Conservation (phyloP, 1,140 invertebrate genomes). For the Drepana arcuata region DNA sequence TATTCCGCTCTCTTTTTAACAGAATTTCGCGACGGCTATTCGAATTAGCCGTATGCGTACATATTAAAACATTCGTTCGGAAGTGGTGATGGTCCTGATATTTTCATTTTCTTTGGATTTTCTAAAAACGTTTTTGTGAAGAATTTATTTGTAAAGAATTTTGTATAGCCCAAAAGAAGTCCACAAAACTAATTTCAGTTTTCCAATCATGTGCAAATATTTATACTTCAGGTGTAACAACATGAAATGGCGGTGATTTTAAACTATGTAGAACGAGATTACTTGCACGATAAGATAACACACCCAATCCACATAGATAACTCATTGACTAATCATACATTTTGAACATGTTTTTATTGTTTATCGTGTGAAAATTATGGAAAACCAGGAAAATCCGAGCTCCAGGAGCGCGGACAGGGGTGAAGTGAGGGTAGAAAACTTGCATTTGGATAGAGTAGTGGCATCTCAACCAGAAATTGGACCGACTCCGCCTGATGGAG, state of each 20-base stretch:
- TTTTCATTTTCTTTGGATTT: too few relatives aligned
- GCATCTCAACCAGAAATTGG: constrained; percentile 77
- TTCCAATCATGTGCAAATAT: too few relatives aligned
- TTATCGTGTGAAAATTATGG: constrained; percentile 45
- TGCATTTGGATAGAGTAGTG: constrained; percentile 66
- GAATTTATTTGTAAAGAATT: too few relatives aligned
- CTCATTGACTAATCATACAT: constrained; percentile 27
- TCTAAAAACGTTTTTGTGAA: too few relatives aligned
- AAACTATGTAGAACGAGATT: constrained; percentile 60
- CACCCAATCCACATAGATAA: constrained; percentile 39
- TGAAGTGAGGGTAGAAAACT: constrained; percentile 36
- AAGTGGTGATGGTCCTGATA: too few relatives aligned
- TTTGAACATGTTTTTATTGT: constrained; percentile 56
- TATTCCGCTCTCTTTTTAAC: too few relatives aligned
- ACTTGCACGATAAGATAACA: constrained; percentile 63
- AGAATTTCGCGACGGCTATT: too few relatives aligned
- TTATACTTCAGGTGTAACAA: too few relatives aligned
- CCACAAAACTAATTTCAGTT: too few relatives aligned
- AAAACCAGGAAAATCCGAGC: constrained; percentile 19
- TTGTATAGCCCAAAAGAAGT: too few relatives aligned
- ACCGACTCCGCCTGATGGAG: constrained; percentile 75
- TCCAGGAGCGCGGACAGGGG: constrained; percentile 13
- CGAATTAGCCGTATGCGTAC: too few relatives aligned
- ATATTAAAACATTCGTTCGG: too few relatives aligned
- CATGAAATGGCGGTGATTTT: constrained; percentile 45